These are phyloP conservation scores for Idaea biselata DNA, from an alignment of 2,888 invertebrate species.

Conservation along the genomic window DNA sequence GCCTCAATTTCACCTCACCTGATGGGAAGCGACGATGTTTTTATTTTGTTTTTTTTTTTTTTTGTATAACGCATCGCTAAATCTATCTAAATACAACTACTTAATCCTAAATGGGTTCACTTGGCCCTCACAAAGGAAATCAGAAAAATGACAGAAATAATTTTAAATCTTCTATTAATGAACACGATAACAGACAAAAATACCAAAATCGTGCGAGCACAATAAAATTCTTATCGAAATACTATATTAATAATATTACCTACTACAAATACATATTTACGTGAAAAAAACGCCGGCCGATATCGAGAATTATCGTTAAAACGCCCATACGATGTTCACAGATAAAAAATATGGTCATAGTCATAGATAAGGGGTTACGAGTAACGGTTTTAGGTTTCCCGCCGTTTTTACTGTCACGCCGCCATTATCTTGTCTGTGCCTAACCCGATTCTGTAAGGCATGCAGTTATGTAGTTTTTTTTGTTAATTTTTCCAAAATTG, in stretches of 20 bases:
- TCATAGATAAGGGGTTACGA: slow-evolving; percentile 62
- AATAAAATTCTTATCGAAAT: slow-evolving; percentile 18
- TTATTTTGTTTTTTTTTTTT: too few relatives aligned
- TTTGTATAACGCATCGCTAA: too few relatives aligned
- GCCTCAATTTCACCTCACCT: too few relatives aligned
- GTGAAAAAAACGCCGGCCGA: slow-evolving; percentile 31
- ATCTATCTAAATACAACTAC: too few relatives aligned
- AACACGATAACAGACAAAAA: neutral
- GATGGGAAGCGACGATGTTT: too few relatives aligned
- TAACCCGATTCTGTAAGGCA: slow-evolving; percentile 45
- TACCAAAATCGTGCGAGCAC: neutral
- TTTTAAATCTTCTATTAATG: neutral
- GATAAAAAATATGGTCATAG: slow-evolving; percentile 48
- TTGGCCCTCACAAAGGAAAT: too few relatives aligned
- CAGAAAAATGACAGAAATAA: too few relatives aligned
- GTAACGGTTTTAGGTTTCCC: slow-evolving; percentile 57
- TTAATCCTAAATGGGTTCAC: too few relatives aligned
- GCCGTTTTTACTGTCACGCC: slow-evolving; percentile 59
- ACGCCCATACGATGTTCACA: slow-evolving; percentile 53
- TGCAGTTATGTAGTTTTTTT: slow-evolving; percentile 14
- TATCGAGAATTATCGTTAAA: slow-evolving; percentile 50
- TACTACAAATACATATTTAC: slow-evolving; percentile 32
- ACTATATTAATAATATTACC: slow-evolving; percentile 24
- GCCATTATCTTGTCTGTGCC: slow-evolving; percentile 48
- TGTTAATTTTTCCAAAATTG: too few relatives aligned